These are phyloP conservation scores for Gopherus flavomarginatus DNA, from an alignment of 2,113 vertebrate genomes.

Conservation along the genomic window DNA sequence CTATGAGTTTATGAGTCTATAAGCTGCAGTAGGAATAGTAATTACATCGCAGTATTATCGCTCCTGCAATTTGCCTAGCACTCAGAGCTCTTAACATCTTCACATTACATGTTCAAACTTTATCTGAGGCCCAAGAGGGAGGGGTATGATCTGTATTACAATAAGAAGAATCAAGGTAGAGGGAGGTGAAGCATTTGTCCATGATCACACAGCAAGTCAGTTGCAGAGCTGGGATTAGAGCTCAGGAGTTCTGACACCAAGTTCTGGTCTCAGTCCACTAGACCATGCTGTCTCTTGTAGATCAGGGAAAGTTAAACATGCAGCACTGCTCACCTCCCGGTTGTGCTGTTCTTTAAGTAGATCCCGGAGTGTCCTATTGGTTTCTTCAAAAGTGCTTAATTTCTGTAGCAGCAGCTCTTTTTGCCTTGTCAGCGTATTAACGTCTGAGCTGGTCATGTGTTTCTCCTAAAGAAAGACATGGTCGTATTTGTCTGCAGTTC, in stretches of 20 bases:
- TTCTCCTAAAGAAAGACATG: conserved; percentile 79
- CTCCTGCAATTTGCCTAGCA: not conserved
- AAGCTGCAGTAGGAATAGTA: not conserved
- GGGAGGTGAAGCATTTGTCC: not conserved
- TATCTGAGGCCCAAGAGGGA: not conserved
- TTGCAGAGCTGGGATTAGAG: not conserved
- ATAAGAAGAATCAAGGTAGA: rapidly evolving
- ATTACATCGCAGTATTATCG: not conserved
- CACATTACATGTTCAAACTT: not conserved
- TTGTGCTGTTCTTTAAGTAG: conserved; percentile 87
- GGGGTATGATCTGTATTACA: not conserved
- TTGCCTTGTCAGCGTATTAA: conserved; percentile 82
- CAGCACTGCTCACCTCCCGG: conserved; percentile 80
- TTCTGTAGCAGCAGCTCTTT: conserved; percentile 92
- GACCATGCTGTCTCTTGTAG: not conserved
- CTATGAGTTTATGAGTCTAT: no score
- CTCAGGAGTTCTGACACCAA: not conserved
- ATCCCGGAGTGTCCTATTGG: conserved; percentile 86
- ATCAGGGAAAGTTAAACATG: not conserved
- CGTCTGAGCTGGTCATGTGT: conserved; percentile 83
- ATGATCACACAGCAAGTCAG: not conserved
- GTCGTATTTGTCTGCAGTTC: not conserved
- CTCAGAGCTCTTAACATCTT: not conserved
- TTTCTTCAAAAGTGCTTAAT: conserved; percentile 89
- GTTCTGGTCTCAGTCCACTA: not conserved